phyloP scores from a whole-genome alignment of 1,140 invertebrate genomes.

The Drosophila kepulauana region DNA sequence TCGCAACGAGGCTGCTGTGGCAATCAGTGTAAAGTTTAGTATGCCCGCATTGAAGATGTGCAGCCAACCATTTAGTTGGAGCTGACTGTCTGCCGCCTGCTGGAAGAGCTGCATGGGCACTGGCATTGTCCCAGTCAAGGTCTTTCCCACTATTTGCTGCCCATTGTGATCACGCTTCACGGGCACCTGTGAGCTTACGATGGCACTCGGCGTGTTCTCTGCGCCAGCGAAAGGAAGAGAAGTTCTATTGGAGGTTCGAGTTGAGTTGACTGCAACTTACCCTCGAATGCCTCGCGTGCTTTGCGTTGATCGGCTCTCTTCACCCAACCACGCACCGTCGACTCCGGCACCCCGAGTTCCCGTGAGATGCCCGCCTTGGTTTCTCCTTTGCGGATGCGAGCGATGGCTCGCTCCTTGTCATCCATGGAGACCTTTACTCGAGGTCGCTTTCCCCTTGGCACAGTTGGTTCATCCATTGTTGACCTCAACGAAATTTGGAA shows the following conservation, averaged over 20 bases:
- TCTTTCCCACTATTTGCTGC: neutral
- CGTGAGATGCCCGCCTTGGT: conserved; percentile 73
- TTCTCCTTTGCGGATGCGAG: conserved; percentile 66
- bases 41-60: conserved; percentile 71
- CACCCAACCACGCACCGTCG: conserved; percentile 73
- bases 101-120: conserved; percentile 36
- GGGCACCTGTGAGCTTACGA: conserved; percentile 18
- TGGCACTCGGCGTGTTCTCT: neutral
- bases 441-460: conserved; percentile 69
- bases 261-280: conserved; percentile 30
- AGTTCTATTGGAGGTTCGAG: neutral
- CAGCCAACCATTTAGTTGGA: conserved; percentile 54
- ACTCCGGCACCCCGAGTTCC: conserved; percentile 71
- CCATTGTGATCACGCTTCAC: conserved; percentile 53
- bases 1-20: conserved; percentile 55
- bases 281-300: conserved; percentile 38
- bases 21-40: conserved; percentile 67
- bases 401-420: conserved; percentile 67
- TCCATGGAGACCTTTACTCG: conserved; percentile 66
- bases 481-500: neutral
- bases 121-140: conserved; percentile 13
- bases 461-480: conserved; percentile 49
- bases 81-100: conserved; percentile 35
- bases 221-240: neutral
- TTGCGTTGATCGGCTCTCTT: conserved; percentile 68